These are phyloP conservation scores for Lepidocolaptes lacrymiger DNA, from an alignment of 2,797 vertebrate species.

Conservation along the genomic window DNA sequence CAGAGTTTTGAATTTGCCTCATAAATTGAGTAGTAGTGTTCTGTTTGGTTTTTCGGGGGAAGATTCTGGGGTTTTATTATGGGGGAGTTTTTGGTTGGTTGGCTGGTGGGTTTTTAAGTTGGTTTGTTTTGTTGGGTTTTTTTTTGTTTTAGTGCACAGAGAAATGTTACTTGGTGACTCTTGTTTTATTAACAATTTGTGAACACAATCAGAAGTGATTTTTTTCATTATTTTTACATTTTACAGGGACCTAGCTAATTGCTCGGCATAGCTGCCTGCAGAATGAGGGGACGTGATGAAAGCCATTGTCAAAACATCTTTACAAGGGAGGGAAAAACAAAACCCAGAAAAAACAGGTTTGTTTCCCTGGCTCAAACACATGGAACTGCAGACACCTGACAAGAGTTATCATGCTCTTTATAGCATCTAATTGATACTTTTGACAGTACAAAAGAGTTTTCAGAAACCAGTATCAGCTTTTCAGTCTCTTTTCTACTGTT, in stretches of 20 bases:
- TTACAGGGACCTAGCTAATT: not conserved
- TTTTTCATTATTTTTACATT: not conserved
- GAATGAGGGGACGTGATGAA: not conserved
- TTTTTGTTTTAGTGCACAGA: too few relatives aligned
- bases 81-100: not conserved
- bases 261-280: not conserved
- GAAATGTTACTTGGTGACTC: not conserved
- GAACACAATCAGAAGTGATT: not conserved
- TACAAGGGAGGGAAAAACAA: not conserved
- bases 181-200: not conserved
- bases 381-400: not conserved
- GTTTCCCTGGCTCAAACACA: not conserved
- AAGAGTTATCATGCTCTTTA: not conserved
- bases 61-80: not conserved
- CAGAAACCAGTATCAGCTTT: accelerated
- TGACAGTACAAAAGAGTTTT: not conserved
- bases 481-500: not conserved
- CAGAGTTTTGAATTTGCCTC: not conserved
- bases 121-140: too few relatives aligned
- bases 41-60: not conserved
- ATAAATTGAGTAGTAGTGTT: not conserved
- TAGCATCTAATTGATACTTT: not conserved
- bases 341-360: not conserved
- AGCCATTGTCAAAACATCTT: not conserved
- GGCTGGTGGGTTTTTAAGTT: accelerated